These are phyloP conservation scores for Misgurnus anguillicaudatus DNA, from an alignment of 2,113 vertebrate species.

Conservation along the genomic window DNA sequence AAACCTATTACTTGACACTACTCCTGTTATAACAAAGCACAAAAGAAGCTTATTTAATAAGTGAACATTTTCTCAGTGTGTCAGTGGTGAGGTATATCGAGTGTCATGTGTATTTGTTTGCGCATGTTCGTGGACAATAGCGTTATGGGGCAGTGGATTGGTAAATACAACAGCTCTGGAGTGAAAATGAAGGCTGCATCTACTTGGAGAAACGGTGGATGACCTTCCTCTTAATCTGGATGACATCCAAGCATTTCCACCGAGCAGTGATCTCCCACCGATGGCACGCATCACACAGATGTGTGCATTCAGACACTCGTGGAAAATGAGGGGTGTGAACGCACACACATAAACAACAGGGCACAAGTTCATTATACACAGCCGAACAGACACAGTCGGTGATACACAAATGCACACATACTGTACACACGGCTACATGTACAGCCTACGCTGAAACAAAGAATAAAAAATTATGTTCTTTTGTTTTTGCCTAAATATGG, in stretches of 20 bases:
- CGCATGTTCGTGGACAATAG: slow-evolving; percentile 1
- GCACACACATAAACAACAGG: slow-evolving; percentile 6
- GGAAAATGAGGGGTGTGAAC: background rate
- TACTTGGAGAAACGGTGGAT: slow-evolving; percentile 66
- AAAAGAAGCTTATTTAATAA: background rate
- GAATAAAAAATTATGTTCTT: too few species aligned
- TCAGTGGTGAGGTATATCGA: slow-evolving; percentile 32
- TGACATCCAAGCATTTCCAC: slow-evolving; percentile 71
- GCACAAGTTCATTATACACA: background rate
- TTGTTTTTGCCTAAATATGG: background rate
- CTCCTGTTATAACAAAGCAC: background rate
- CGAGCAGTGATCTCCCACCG: slow-evolving; percentile 69
- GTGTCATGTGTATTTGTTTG: slow-evolving; percentile 5
- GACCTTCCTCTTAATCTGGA: slow-evolving; percentile 70
- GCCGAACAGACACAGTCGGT: slow-evolving; percentile 30
- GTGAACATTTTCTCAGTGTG: background rate
- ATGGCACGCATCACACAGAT: slow-evolving; percentile 37
- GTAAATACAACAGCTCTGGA: slow-evolving; percentile 56
- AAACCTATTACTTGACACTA: too few species aligned
- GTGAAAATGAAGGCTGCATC: slow-evolving; percentile 64
- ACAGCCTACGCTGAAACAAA: background rate
- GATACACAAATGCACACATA: slow-evolving; percentile 18
- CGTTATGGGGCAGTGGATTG: slow-evolving; percentile 56
- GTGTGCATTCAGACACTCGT: slow-evolving; percentile 4
- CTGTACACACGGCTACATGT: background rate